Conservation (phyloP, 37 sponge, comb jelly and placozoan genomes). For the Theonella swinhoei region DNA sequence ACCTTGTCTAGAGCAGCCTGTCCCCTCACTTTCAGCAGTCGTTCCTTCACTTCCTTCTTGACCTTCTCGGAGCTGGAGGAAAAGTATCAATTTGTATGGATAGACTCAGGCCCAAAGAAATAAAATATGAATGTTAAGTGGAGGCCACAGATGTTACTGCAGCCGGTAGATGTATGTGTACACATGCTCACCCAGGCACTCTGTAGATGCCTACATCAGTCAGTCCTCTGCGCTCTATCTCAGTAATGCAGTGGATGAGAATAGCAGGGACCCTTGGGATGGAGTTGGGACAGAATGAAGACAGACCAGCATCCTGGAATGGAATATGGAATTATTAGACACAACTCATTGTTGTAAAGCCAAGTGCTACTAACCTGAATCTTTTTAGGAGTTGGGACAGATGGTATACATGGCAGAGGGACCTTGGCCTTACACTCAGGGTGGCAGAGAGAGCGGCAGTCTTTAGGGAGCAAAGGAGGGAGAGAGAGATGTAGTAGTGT, state of each 20-base stretch:
- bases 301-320: constrained; percentile 72
- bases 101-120: no score
- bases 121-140: no score
- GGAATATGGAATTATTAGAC: background rate
- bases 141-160: background rate
- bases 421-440: constrained; percentile 75
- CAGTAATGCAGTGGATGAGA: constrained; percentile 83
- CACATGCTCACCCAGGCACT: constrained; percentile 72
- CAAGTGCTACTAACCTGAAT: constrained; percentile 14
- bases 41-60: constrained; percentile 88
- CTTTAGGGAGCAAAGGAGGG: constrained; percentile 30
- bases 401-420: constrained; percentile 89
- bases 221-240: constrained; percentile 87
- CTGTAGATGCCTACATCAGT: constrained; percentile 88
- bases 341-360: background rate
- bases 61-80: constrained; percentile 56
- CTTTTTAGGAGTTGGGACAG: constrained; percentile 79
- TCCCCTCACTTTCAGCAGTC: constrained; percentile 74
- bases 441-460: constrained; percentile 82
- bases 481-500: background rate
- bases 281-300: constrained; percentile 76
- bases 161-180: background rate
- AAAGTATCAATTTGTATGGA: background rate
- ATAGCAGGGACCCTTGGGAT: constrained; percentile 88
- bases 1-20: constrained; percentile 67